A percentile compares a stretch with the other conserved stretches of the same genome.
Conservation (phyloP, 2,888 invertebrate genomes). For the Tribolium freemani region DNA sequence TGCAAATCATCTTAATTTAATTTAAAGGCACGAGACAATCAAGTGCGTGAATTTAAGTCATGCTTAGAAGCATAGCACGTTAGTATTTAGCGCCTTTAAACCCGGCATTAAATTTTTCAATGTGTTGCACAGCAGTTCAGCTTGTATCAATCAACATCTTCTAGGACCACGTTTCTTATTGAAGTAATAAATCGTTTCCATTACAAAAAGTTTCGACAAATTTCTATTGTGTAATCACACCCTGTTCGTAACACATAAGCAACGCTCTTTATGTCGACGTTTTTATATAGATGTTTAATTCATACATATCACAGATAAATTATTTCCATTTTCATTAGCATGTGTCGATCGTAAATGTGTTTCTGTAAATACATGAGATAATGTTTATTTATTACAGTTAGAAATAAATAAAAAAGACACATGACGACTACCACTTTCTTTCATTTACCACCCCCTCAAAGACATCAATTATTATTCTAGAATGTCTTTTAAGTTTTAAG, state of each 20-base stretch:
- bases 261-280: slow-evolving; percentile 60
- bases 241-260: slow-evolving; percentile 53
- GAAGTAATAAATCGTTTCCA: slow-evolving; percentile 19
- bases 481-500: too few relatives aligned
- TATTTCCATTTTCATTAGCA: slow-evolving; percentile 59
- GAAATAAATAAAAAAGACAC: slow-evolving; percentile 58
- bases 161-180: slow-evolving; percentile 26
- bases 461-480: too few relatives aligned
- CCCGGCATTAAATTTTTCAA: slow-evolving; percentile 40
- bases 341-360: slow-evolving; percentile 58
- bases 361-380: slow-evolving; percentile 60
- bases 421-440: slow-evolving; percentile 36
- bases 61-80: slow-evolving; percentile 57
- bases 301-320: slow-evolving; percentile 64
- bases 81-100: slow-evolving; percentile 51
- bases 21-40: slow-evolving; percentile 66
- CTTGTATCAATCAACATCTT: slow-evolving; percentile 36
- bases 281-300: slow-evolving; percentile 65
- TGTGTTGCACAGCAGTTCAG: slow-evolving; percentile 48
- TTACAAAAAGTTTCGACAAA: slow-evolving; percentile 23
- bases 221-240: slow-evolving; percentile 51
- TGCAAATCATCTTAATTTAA: slow-evolving; percentile 53
- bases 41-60: slow-evolving; percentile 64
- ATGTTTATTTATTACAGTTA: slow-evolving; percentile 61
- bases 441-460: not conserved